phyloP scores from a whole-genome alignment of 2,888 invertebrate species.

The Trypoxylon attenuatum region DNA sequence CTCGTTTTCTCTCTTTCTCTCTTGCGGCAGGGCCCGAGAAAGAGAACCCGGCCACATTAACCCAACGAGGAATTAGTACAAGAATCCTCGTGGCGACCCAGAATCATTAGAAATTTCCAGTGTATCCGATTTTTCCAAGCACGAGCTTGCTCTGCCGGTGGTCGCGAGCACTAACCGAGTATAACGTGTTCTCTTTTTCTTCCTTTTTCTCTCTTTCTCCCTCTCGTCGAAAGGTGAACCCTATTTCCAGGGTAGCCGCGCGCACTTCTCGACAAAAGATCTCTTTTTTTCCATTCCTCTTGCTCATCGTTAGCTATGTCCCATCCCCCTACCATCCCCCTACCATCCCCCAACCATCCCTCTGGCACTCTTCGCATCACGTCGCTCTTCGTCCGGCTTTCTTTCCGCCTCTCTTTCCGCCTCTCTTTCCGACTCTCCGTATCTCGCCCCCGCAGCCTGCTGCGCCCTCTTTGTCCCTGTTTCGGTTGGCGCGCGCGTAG shows the following conservation, averaged over 20 bases:
- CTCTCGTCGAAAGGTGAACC: constrained; percentile 50
- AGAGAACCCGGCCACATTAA: too few species aligned
- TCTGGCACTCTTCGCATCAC: constrained; percentile 19
- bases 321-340: too few species aligned
- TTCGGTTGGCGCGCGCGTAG: constrained; percentile 24
- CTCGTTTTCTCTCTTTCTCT: too few species aligned
- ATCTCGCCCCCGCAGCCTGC: constrained; percentile 2
- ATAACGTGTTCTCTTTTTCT: too few species aligned
- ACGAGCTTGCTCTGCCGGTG: neutral
- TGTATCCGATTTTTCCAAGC: neutral
- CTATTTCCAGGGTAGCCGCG: constrained; percentile 44
- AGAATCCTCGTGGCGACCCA: too few species aligned
- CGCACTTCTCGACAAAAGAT: constrained; percentile 55
- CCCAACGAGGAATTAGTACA: too few species aligned
- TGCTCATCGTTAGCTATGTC: constrained; percentile 34
- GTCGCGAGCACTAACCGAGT: too few species aligned
- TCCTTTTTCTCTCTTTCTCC: too few species aligned
- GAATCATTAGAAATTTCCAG: too few species aligned
- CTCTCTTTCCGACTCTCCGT: neutral
- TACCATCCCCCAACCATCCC: neutral
- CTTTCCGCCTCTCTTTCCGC: neutral
- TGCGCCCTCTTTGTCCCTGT: constrained; percentile 33
- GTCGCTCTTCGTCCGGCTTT: constrained; percentile 5
- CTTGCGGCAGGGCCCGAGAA: too few species aligned
- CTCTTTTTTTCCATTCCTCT: constrained; percentile 41